These are phyloP conservation scores for Exaiptasia diaphana DNA, from an alignment of 64 coral and sea anemone genomes.

Conservation along the genomic window DNA sequence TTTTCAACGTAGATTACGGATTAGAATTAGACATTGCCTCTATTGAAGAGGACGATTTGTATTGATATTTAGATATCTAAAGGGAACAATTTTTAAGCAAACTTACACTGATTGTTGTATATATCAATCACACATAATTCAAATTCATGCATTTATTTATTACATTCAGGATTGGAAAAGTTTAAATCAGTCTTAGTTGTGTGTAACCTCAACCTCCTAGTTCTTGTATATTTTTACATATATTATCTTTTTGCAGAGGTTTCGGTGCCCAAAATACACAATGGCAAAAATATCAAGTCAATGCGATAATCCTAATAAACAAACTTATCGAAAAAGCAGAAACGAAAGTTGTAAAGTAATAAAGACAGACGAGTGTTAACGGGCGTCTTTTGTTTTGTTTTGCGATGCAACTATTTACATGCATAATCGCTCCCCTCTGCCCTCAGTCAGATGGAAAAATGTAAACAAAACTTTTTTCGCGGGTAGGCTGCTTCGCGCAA, in stretches of 20 bases:
- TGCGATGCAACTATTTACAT: constrained; percentile 17
- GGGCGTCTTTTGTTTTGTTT: constrained; percentile 33
- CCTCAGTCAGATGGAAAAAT: constrained; percentile 47
- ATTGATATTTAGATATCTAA: neutral
- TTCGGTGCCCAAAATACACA: constrained; percentile 22
- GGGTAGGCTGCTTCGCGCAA: constrained; percentile 38
- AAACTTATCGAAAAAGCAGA: neutral
- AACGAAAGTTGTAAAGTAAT: constrained; percentile 12
- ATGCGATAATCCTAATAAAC: neutral
- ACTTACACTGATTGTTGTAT: neutral
- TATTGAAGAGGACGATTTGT: constrained; percentile 82
- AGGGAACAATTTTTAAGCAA: neutral
- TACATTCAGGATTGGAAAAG: constrained; percentile 45
- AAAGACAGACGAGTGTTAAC: constrained; percentile 10
- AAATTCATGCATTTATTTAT: constrained; percentile 78
- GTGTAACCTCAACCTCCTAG: constrained; percentile 7
- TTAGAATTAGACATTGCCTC: constrained; percentile 85
- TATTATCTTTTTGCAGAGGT: constrained; percentile 72
- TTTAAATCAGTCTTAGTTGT: neutral
- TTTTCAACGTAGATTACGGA: constrained; percentile 67
- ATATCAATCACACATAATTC: neutral
- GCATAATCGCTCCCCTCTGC: constrained; percentile 10
- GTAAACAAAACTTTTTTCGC: constrained; percentile 71
- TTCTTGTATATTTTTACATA: constrained; percentile 99
- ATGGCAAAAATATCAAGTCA: neutral